Percentiles rank a stretch among this genome's conserved stretches.
Evolutionary conservation across 2,888 invertebrate genomes (phyloP).

Genomic region (Anoncus sp.): DNA sequence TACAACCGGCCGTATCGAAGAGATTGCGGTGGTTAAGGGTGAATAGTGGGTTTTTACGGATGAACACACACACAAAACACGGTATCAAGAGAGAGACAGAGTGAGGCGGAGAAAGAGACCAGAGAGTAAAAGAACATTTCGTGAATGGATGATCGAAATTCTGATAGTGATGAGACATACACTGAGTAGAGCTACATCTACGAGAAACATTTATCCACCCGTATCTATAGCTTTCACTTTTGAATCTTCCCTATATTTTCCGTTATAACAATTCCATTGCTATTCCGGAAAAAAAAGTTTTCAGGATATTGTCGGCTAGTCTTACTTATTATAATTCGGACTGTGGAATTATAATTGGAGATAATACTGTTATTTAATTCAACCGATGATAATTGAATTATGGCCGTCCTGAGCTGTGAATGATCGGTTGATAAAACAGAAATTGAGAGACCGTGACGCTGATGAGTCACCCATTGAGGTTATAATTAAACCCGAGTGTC

Average conservation of each 20-base stretch:
- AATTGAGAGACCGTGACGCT: not conserved
- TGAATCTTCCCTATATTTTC: not conserved
- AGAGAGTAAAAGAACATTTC: not conserved
- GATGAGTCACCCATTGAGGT: not conserved
- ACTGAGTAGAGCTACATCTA: too few relatives aligned
- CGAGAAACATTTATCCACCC: too few relatives aligned
- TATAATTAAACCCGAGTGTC: conserved; percentile 1
- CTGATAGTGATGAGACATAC: not conserved
- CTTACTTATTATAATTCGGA: too few relatives aligned
- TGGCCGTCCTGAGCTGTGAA: not conserved
- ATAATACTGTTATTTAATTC: not conserved
- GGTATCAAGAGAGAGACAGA: not conserved
- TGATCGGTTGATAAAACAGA: conserved; percentile 2
- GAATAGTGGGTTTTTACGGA: not conserved
- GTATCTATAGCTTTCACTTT: not conserved
- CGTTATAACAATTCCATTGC: not conserved
- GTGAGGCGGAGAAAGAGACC: not conserved
- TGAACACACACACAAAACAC: not conserved
- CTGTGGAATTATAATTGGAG: too few relatives aligned
- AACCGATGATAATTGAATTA: not conserved
- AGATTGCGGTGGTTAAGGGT: not conserved
- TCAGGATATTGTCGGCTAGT: not conserved
- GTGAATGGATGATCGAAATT: not conserved
- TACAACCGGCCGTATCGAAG: not conserved
- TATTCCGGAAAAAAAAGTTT: not conserved